These are phyloP conservation scores for Athalia rosae DNA, from an alignment of 2,888 invertebrate genomes.

Conservation along the genomic window DNA sequence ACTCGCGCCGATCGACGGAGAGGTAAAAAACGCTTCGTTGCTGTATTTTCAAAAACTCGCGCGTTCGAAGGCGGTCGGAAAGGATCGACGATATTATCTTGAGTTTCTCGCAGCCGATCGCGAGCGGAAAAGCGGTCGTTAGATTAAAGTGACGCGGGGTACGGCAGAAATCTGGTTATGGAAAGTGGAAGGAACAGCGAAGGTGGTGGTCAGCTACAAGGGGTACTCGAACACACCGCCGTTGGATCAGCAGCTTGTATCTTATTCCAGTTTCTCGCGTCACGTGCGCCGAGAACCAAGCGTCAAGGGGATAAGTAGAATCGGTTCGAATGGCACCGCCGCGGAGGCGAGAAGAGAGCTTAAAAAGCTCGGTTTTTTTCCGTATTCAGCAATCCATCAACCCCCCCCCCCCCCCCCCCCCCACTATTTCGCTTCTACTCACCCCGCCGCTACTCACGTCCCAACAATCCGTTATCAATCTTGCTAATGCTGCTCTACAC, in stretches of 20 bases:
- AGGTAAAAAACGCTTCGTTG: background rate
- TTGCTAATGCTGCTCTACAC: conserved; percentile 56
- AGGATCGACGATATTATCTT: background rate
- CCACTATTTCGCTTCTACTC: conserved; percentile 55
- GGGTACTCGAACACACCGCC: too few species aligned
- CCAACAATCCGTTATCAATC: conserved; percentile 63
- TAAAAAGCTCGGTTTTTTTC: conserved; percentile 25
- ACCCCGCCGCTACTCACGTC: conserved; percentile 49
- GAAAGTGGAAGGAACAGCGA: too few species aligned
- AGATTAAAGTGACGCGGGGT: too few species aligned
- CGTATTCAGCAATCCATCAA: conserved; percentile 51
- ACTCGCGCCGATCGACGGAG: background rate
- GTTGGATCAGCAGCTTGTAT: too few species aligned
- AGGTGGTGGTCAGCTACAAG: too few species aligned
- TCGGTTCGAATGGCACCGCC: background rate
- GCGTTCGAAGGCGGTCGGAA: background rate
- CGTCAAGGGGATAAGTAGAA: conserved; percentile 10
- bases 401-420: conserved; percentile 49
- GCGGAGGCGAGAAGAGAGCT: background rate
- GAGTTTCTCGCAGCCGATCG: too few species aligned
- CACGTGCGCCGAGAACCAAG: too few species aligned
- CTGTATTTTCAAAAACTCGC: too few species aligned
- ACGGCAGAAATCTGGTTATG: too few species aligned
- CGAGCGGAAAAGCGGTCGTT: too few species aligned
- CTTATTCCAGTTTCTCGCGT: background rate